phyloP scores from a whole-genome alignment of 2,797 vertebrate species.

The Agapornis canus region DNA sequence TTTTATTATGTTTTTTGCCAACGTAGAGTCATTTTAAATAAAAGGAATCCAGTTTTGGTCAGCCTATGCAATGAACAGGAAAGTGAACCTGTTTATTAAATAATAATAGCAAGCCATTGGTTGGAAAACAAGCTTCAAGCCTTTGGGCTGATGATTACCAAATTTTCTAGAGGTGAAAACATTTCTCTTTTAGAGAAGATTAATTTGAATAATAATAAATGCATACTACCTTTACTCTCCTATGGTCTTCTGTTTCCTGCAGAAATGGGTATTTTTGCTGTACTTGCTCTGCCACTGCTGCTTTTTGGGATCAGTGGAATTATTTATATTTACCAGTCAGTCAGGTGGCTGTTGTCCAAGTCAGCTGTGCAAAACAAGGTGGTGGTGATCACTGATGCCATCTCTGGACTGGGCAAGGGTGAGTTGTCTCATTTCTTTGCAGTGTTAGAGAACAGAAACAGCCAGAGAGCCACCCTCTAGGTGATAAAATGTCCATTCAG shows the following conservation, averaged over 20 bases:
- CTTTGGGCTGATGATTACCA: background rate
- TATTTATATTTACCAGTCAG: conserved; percentile 90
- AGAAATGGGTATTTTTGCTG: conserved; percentile 84
- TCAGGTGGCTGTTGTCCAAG: conserved; percentile 87
- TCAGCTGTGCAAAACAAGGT: conserved; percentile 92
- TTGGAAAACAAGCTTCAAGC: background rate
- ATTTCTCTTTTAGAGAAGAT: background rate
- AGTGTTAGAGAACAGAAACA: background rate
- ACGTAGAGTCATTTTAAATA: background rate
- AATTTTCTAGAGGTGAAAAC: background rate
- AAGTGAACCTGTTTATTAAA: background rate
- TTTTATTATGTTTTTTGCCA: background rate
- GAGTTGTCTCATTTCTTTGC: conserved; percentile 58
- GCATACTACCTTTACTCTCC: background rate
- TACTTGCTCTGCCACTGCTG: conserved; percentile 86
- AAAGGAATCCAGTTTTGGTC: background rate
- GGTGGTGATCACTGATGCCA: conserved; percentile 93
- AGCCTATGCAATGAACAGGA: background rate
- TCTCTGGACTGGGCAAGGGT: conserved; percentile 91
- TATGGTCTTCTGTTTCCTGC: background rate
- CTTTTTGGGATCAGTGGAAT: conserved; percentile 87
- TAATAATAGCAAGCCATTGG: background rate
- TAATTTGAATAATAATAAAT: background rate
- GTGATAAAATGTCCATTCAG: background rate
- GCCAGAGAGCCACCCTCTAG: background rate